Evolutionary conservation across 1,140 invertebrate genomes (phyloP).

Genomic region (Drosophila micromelanica): DNA sequence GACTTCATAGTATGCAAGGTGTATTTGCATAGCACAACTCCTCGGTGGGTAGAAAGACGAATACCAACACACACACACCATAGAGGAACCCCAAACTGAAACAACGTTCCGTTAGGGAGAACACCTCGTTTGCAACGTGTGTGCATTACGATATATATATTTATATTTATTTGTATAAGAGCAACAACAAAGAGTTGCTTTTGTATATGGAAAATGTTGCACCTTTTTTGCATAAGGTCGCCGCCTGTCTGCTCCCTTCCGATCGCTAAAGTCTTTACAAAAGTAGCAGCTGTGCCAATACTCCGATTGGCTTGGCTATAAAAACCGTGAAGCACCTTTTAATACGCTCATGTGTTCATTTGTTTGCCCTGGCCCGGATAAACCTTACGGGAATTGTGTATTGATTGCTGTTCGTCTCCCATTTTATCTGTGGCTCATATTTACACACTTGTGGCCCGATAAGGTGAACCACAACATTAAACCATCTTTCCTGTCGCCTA

Average conservation of each 20-base stretch:
- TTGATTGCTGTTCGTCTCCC: slow-evolving; percentile 21
- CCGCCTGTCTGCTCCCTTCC: slow-evolving; percentile 36
- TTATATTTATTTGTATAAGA: slow-evolving; percentile 48
- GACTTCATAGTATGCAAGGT: slow-evolving; percentile 60
- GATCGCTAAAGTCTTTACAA: slow-evolving; percentile 29
- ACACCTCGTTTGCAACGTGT: slow-evolving; percentile 23
- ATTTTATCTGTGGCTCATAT: slow-evolving; percentile 27
- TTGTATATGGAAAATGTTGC: slow-evolving; percentile 75
- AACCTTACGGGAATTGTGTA: slow-evolving; percentile 37
- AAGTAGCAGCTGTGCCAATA: slow-evolving; percentile 75
- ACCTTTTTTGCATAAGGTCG: slow-evolving; percentile 77
- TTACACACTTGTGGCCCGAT: slow-evolving; percentile 42
- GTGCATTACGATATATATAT: slow-evolving; percentile 4
- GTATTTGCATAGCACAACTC: slow-evolving; percentile 72
- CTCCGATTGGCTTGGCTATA: slow-evolving; percentile 2
- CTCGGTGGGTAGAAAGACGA: slow-evolving; percentile 46
- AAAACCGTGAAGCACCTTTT: slow-evolving; percentile 47
- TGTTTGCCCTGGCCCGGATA: slow-evolving; percentile 43
- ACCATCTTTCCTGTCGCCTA: slow-evolving; percentile 17
- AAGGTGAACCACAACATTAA: slow-evolving; percentile 22
- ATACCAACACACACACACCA: slow-evolving; percentile 48
- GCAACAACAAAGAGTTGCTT: slow-evolving; percentile 77
- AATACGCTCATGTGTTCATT: slow-evolving; percentile 23
- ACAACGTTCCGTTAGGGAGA: slow-evolving; percentile 62
- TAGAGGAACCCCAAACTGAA: slow-evolving; percentile 17